Conservation (phyloP, 2,888 invertebrate genomes). For the Julus scanicus region DNA sequence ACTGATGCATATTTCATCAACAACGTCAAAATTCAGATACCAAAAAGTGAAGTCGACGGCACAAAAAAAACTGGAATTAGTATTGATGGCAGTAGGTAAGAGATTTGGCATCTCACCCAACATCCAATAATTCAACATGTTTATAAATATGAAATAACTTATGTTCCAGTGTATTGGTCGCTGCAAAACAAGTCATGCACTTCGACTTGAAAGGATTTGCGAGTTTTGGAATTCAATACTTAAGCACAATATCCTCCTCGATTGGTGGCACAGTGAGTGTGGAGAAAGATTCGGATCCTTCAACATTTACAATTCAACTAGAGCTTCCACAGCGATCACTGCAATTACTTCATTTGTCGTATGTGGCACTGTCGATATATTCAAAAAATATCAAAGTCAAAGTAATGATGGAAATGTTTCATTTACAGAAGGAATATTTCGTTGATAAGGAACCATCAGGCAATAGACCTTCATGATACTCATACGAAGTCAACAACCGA, state of each 20-base stretch:
- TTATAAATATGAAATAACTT: background rate
- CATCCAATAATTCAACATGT: background rate
- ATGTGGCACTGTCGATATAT: background rate
- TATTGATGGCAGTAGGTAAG: background rate
- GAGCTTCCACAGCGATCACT: background rate
- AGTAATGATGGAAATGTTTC: background rate
- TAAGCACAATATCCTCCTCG: background rate
- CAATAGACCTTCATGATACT: background rate
- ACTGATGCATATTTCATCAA: slow-evolving; percentile 1
- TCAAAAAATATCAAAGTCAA: background rate
- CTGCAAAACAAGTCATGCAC: background rate
- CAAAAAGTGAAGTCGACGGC: background rate
- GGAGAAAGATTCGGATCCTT: background rate
- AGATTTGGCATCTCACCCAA: background rate
- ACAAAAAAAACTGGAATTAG: background rate
- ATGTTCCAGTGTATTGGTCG: background rate
- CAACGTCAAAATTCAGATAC: background rate
- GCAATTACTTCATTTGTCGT: background rate
- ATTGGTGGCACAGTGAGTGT: background rate
- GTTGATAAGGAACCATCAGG: background rate
- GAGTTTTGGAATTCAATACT: background rate
- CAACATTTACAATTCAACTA: background rate
- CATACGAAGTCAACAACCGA: background rate
- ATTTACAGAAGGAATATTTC: background rate
- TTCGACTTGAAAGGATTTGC: background rate